Conservation (phyloP, 2,888 invertebrate genomes). For the Leptinotarsa haldemani region DNA sequence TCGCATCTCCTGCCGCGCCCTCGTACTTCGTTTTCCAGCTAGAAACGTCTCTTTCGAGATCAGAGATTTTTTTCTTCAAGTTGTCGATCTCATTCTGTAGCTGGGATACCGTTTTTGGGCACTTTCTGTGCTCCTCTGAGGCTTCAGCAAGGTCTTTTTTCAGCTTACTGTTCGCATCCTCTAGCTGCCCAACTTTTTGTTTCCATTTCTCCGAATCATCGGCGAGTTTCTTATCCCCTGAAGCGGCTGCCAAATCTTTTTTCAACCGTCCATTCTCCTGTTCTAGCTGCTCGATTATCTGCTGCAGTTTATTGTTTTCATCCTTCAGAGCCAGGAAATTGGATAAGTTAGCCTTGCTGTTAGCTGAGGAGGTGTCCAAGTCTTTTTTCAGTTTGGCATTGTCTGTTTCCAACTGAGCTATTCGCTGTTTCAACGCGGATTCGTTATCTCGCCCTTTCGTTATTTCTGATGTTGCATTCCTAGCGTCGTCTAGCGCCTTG, state of each 20-base stretch:
- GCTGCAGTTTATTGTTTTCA: slow-evolving; percentile 33
- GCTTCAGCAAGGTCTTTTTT: slow-evolving; percentile 29
- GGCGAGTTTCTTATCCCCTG: slow-evolving; percentile 23
- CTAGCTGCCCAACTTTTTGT: slow-evolving; percentile 33
- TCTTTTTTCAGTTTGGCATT: slow-evolving; percentile 50
- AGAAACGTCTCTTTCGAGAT: slow-evolving; percentile 36
- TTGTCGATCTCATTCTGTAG: slow-evolving; percentile 37
- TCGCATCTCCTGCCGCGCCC: slow-evolving; percentile 46
- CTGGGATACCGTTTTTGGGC: slow-evolving; percentile 18
- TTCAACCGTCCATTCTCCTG: slow-evolving; percentile 37
- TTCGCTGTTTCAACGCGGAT: slow-evolving; percentile 29
- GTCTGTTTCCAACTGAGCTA: slow-evolving; percentile 46
- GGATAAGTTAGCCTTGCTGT: slow-evolving; percentile 21
- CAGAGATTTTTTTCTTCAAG: slow-evolving; percentile 29
- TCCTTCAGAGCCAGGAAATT: slow-evolving; percentile 32
- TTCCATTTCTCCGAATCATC: slow-evolving; percentile 32
- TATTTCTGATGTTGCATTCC: slow-evolving; percentile 34
- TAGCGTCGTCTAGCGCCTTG: slow-evolving; percentile 37
- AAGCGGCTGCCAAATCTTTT: slow-evolving; percentile 36
- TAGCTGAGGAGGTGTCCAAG: slow-evolving; percentile 38
- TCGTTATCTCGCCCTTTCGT: slow-evolving; percentile 30
- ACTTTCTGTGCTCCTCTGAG: slow-evolving; percentile 30
- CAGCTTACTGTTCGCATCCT: slow-evolving; percentile 46
- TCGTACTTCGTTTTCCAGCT: slow-evolving; percentile 41
- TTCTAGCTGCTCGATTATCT: slow-evolving; percentile 37